Percentiles rank a stretch among this genome's conserved stretches.
Conservation (phyloP, 2,797 vertebrate genomes). For the Phoeniculus purpureus region DNA sequence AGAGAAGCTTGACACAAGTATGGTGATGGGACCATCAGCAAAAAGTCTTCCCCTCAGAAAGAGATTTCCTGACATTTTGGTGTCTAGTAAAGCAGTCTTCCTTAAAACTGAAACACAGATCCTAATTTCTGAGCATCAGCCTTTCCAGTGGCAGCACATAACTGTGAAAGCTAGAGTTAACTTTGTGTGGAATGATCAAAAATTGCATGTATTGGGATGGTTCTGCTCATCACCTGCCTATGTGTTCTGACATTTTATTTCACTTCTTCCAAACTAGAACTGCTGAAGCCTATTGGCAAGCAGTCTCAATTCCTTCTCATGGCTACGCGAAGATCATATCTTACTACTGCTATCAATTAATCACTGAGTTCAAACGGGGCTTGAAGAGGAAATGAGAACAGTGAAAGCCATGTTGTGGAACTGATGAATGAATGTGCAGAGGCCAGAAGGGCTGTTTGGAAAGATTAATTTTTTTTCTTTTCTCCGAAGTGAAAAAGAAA, state of each 20-base stretch:
- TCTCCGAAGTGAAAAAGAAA: not conserved
- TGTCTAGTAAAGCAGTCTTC: not conserved
- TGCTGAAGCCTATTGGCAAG: not conserved
- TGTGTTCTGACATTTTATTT: not conserved
- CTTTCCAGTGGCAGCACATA: not conserved
- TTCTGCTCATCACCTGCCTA: not conserved
- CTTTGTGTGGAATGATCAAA: conserved; percentile 1
- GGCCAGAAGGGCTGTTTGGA: not conserved
- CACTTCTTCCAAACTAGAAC: not conserved
- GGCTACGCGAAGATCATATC: not conserved
- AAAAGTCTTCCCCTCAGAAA: not conserved
- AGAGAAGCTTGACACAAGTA: not conserved
- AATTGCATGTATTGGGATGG: not conserved
- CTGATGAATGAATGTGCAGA: not conserved
- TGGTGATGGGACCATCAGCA: not conserved
- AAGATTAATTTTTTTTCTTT: not conserved
- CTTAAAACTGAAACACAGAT: not conserved
- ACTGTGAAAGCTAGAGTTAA: not conserved
- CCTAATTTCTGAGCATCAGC: not conserved
- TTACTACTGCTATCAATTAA: conserved; percentile 23
- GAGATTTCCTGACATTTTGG: not conserved
- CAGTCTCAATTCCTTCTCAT: not conserved
- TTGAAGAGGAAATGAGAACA: conserved; percentile 32
- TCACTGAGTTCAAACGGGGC: not conserved
- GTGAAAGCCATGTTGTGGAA: not conserved